These are phyloP conservation scores for Mungos mungo DNA, from an alignment of 2,113 vertebrate species.

Conservation along the genomic window DNA sequence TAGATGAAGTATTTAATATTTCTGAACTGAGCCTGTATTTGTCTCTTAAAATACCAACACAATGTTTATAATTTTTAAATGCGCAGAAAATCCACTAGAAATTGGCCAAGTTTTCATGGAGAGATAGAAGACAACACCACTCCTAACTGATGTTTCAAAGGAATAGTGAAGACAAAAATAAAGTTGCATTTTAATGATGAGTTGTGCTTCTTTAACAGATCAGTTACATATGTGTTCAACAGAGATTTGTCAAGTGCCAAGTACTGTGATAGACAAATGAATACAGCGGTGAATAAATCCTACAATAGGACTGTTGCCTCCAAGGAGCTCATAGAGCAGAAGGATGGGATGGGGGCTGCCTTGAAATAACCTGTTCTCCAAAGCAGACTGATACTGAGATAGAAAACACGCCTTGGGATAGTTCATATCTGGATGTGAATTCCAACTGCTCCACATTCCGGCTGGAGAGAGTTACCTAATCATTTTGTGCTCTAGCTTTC, in stretches of 20 bases:
- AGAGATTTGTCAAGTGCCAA: not conserved
- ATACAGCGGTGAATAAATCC: not conserved
- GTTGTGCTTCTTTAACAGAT: not conserved
- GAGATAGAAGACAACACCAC: not conserved
- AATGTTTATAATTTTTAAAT: not conserved
- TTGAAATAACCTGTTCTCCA: not conserved
- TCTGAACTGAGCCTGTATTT: not conserved
- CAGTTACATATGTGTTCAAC: not conserved
- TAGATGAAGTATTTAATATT: not conserved
- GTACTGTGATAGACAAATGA: not conserved
- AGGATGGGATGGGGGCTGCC: accelerated
- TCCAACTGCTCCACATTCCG: not conserved
- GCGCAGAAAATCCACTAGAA: not conserved
- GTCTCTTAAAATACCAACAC: not conserved
- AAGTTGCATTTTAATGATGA: not conserved
- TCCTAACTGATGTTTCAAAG: not conserved
- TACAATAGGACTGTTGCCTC: not conserved
- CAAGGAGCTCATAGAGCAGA: not conserved
- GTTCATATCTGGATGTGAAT: not conserved
- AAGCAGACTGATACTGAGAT: not conserved
- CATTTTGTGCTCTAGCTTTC: not conserved
- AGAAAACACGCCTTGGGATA: not conserved
- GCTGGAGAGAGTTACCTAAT: not conserved
- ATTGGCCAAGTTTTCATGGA: not conserved
- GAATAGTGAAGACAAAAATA: not conserved